These are phyloP conservation scores for Polyommatus icarus DNA, from an alignment of 2,888 invertebrate genomes.

Conservation along the genomic window DNA sequence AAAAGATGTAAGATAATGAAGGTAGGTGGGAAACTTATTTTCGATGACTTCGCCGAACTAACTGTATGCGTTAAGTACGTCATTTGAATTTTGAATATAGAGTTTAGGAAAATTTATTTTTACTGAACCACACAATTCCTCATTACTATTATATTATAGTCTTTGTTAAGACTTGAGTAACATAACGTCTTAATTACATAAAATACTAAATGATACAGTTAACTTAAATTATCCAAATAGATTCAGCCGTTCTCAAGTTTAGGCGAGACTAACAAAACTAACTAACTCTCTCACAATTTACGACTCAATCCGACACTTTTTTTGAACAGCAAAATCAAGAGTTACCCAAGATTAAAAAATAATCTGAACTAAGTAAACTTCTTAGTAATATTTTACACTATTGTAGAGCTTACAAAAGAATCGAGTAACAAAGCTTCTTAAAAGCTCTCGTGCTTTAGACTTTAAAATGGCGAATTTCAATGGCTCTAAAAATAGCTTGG, in stretches of 20 bases:
- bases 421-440: constrained; percentile 12
- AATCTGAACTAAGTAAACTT: not conserved
- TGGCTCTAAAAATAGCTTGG: constrained; percentile 23
- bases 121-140: not conserved
- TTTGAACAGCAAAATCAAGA: not conserved
- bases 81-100: constrained; percentile 12
- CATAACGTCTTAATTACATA: no score
- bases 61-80: constrained; percentile 4
- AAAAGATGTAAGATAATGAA: constrained; percentile 9
- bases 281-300: no score
- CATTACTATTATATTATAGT: no score
- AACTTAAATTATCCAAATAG: no score
- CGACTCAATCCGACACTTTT: not conserved
- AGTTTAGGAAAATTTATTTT: not conserved
- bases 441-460: constrained; percentile 20
- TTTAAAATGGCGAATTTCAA: constrained; percentile 28
- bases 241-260: no score
- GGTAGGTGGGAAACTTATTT: constrained; percentile 23
- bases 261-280: no score
- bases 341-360: not conserved
- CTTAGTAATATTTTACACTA: constrained; percentile 19
- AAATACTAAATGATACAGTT: no score
- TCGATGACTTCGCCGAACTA: constrained; percentile 17
- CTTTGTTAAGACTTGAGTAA: no score
- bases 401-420: constrained; percentile 9